Base-by-base conservation (phyloP, 2,888 invertebrate genomes). In the Celastrina argiolus region DNA sequence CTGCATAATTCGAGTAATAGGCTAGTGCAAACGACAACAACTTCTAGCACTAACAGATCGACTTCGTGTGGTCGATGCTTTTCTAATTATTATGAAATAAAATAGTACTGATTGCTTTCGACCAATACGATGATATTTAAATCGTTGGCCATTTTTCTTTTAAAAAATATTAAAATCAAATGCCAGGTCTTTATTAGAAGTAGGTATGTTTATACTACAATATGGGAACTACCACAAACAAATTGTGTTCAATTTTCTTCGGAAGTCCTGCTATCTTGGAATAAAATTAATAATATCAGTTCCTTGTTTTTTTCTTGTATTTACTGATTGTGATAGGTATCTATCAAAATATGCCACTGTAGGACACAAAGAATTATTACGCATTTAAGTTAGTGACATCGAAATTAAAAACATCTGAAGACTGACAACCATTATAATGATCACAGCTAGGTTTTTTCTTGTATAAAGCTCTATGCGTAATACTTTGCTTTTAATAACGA, bases 141-240 rank as follows among this genome's bases (percentile, higher is more conserved):
- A 61, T 61, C 36, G 61, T 61, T 61, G 61, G 61, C 36, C 61
- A 61, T n/a, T 59, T n/a, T 36, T 2, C 36, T 59, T 34, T 31
- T 59, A 58, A 7, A 31, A 36, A 45, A 18, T 8, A 18, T 42
- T 0, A 45, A 10, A 45, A 18, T 18, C 10, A 3, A 18, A 45
- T 18, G 10, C 18, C 45, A 18, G 18, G 45, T 45, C 45, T 45
- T 45, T 16, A 18, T 45, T 10, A 45, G 10, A 45, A 45, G 10
- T 18, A 10, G 8, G 14, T 7, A 31, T 31, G 16, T 45, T 45
- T 45, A 18, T 16, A 45, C 42, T 10, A 45, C 7, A 16, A 18
- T 18, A 45, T 10, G 18, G 45, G 4, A 45, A 45, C 45, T 18
- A 10, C 18, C 45, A 18, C 16, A 45, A 45, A 45, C 8, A 45